Evolutionary conservation across 2,113 vertebrate genomes (phyloP).

Genomic region (Typhlomys cinereus): DNA sequence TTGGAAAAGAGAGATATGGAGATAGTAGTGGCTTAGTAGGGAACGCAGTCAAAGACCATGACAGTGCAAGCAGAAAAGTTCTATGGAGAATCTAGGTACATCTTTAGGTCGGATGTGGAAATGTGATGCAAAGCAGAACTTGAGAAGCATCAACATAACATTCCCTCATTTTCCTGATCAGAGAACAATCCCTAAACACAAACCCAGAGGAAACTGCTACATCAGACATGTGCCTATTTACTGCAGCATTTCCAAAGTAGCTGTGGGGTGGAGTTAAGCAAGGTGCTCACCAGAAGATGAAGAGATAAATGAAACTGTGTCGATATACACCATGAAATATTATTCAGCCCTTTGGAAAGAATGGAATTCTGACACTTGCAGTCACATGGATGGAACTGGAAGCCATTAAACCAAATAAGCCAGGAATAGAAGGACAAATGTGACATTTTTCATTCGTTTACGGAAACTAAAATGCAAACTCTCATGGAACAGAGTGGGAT

Average conservation of each 20-base stretch:
- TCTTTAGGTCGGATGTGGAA: neutral
- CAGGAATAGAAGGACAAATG: neutral
- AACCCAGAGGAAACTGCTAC: neutral
- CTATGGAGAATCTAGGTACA: neutral
- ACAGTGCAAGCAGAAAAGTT: neutral
- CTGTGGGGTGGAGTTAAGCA: neutral
- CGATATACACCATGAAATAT: neutral
- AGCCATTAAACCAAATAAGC: neutral
- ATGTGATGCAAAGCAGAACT: neutral
- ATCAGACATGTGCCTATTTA: neutral
- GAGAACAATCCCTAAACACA: neutral
- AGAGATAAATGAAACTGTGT: neutral
- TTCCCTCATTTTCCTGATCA: slow-evolving; percentile 32
- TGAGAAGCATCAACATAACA: neutral
- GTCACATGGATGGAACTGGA: neutral
- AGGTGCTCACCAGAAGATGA: neutral
- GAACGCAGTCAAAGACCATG: neutral
- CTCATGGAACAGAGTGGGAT: neutral
- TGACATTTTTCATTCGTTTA: neutral
- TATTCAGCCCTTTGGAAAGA: neutral
- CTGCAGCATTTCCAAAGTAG: neutral
- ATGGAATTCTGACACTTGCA: neutral
- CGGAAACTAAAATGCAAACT: neutral
- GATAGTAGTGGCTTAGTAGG: neutral
- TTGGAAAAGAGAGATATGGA: slow-evolving; percentile 36